phyloP scores from a whole-genome alignment of 2,113 vertebrate genomes.

The Boulengeromyrus knoepffleri region DNA sequence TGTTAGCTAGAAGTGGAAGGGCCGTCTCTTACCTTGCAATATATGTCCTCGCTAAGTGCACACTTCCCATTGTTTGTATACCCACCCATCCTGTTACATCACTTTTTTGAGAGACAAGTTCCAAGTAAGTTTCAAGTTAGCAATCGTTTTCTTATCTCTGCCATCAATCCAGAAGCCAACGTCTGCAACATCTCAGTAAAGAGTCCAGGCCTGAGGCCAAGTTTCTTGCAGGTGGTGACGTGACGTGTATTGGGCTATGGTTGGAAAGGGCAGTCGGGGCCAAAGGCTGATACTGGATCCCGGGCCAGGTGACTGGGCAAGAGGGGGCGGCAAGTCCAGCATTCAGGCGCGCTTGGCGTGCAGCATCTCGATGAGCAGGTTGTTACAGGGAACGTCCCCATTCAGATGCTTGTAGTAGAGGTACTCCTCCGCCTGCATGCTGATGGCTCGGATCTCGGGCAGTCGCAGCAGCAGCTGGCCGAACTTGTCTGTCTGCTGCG shows the following conservation, averaged over 20 bases:
- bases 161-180: background rate
- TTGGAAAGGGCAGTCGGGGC: conserved; percentile 4
- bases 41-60: conserved; percentile 29
- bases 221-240: background rate
- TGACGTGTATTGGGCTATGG: background rate
- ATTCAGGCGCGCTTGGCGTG: conserved; percentile 90
- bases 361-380: conserved; percentile 98
- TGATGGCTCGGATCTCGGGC: conserved; percentile 93
- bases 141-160: background rate
- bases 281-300: conserved; percentile 16
- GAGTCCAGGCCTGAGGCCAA: background rate
- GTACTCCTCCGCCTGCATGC: conserved; percentile 96
- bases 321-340: background rate
- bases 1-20: conserved; percentile 21
- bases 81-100: conserved; percentile 22
- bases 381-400: conserved; percentile 97
- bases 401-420: conserved; percentile 98
- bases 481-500: conserved; percentile 94
- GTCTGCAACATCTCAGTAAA: background rate
- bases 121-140: background rate
- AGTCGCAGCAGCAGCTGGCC: conserved; percentile 91
- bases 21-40: conserved; percentile 32
- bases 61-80: conserved; percentile 27
- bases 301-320: conserved; percentile 4
- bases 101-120: conserved; percentile 20